These are phyloP conservation scores for Globia sparganii DNA, from an alignment of 2,888 invertebrate species.

Conservation along the genomic window DNA sequence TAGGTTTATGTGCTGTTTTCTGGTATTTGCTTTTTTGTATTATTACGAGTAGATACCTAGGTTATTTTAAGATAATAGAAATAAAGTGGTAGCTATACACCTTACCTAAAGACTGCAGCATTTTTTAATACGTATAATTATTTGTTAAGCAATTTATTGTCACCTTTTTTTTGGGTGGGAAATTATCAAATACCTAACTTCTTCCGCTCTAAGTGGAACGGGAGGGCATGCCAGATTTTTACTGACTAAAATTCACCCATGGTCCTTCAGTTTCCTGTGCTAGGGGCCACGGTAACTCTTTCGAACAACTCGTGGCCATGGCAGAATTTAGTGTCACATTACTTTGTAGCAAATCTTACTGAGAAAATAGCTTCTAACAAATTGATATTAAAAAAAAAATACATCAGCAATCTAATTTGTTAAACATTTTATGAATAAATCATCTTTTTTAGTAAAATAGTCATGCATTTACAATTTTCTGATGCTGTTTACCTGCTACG, in stretches of 20 bases:
- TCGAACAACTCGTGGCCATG: too few relatives aligned
- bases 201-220: too few relatives aligned
- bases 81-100: background rate
- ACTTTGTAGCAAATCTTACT: background rate
- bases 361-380: too few relatives aligned
- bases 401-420: background rate
- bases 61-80: background rate
- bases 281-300: too few relatives aligned
- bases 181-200: too few relatives aligned
- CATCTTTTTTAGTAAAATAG: background rate
- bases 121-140: background rate
- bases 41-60: background rate
- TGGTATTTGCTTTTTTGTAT: constrained; percentile 3
- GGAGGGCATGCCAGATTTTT: too few relatives aligned
- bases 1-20: constrained; percentile 19
- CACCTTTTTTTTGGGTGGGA: too few relatives aligned
- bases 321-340: too few relatives aligned
- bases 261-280: too few relatives aligned
- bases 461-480: background rate
- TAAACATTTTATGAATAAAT: background rate
- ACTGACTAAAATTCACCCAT: too few relatives aligned
- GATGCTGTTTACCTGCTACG: background rate
- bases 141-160: background rate
- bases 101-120: background rate
- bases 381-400: background rate